These are phyloP conservation scores for Oligia latruncula DNA, from an alignment of 2,888 invertebrate genomes.

Conservation along the genomic window DNA sequence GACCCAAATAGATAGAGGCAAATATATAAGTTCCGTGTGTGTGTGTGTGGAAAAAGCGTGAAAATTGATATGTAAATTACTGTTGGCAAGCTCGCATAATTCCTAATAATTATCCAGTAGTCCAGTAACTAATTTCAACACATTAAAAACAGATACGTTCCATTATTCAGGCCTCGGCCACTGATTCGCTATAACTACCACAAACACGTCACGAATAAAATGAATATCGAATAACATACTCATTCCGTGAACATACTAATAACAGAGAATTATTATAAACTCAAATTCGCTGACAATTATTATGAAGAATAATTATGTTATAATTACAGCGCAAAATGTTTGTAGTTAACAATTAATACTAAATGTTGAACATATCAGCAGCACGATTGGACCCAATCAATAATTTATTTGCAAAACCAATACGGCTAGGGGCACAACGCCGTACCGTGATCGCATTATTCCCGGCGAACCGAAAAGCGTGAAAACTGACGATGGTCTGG, in stretches of 20 bases:
- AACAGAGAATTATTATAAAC: background rate
- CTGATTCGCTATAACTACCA: background rate
- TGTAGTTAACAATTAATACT: background rate
- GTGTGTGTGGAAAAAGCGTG: background rate
- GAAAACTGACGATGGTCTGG: constrained; percentile 46
- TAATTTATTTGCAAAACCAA: constrained; percentile 46
- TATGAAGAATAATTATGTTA: background rate
- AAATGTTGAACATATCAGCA: background rate
- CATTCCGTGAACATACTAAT: background rate
- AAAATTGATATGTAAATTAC: background rate
- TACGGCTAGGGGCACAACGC: constrained; percentile 29
- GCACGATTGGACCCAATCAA: constrained; percentile 33
- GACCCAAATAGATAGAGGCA: background rate
- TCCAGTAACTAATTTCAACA: background rate
- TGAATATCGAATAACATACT: constrained; percentile 19
- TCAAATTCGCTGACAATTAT: constrained; percentile 13
- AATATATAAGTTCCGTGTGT: background rate
- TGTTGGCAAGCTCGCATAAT: too few species aligned
- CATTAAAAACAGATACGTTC: background rate
- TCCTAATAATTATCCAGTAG: background rate
- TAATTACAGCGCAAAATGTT: background rate
- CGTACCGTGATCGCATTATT: constrained; percentile 47
- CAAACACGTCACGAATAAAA: background rate
- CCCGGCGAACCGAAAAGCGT: constrained; percentile 52
- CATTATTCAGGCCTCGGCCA: background rate